phyloP scores from a whole-genome alignment of 2,888 invertebrate species.

The Pachydiplax longipennis region DNA sequence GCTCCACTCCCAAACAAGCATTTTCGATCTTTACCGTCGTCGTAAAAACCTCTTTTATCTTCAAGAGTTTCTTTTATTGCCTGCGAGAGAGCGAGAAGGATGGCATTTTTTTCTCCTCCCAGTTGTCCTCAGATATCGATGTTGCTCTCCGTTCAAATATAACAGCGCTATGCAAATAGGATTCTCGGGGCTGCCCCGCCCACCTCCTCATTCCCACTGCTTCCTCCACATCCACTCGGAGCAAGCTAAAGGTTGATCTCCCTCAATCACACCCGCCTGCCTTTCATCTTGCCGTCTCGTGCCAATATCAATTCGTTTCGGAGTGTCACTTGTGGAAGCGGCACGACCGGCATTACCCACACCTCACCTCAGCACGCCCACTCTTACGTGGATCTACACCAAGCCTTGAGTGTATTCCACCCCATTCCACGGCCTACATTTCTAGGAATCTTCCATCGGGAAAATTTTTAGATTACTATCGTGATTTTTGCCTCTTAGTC shows the following conservation, averaged over 20 bases:
- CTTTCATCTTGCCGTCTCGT: slow-evolving; percentile 9
- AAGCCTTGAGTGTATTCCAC: neutral
- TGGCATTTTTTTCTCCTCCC: neutral
- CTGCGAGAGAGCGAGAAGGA: neutral
- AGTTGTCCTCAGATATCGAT: neutral
- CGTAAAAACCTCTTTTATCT: neutral
- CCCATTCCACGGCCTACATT: neutral
- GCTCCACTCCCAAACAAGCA: neutral
- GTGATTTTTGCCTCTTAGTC: no score
- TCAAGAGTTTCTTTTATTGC: neutral
- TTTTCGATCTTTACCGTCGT: neutral
- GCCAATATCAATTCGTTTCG: slow-evolving; percentile 12
- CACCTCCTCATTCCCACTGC: neutral
- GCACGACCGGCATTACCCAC: neutral
- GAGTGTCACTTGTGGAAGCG: neutral
- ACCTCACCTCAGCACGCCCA: neutral
- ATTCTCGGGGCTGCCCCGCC: neutral
- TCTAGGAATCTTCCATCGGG: neutral
- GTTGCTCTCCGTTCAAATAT: neutral
- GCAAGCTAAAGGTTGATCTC: neutral
- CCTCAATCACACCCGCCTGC: neutral
- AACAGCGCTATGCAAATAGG: slow-evolving; percentile 33
- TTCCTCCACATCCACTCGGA: neutral
- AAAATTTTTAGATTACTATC: no score
- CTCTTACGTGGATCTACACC: neutral